Percentiles rank a stretch among this genome's conserved stretches.
Conservation (phyloP, 1,140 invertebrate species). For the Tetraneura akinire region DNA sequence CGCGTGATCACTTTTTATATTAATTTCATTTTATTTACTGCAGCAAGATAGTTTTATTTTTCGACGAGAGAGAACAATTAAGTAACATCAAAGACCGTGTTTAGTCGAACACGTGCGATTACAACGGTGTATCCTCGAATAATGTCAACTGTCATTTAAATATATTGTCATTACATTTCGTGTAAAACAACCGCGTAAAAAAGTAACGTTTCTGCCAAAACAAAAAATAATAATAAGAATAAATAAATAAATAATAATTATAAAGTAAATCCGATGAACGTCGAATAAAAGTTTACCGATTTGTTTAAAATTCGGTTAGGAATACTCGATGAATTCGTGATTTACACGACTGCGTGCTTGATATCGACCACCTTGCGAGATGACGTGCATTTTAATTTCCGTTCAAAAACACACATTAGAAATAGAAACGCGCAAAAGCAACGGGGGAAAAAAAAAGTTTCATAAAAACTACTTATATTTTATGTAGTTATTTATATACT, state of each 20-base stretch:
- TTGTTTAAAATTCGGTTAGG: not conserved
- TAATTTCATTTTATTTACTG: not conserved
- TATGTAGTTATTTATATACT: too few relatives aligned
- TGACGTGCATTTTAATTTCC: too few relatives aligned
- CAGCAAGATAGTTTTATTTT: not conserved
- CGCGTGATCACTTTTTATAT: too few relatives aligned
- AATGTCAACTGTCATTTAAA: conserved; percentile 25
- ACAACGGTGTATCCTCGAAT: not conserved
- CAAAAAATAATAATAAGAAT: not conserved
- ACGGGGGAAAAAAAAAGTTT: too few relatives aligned
- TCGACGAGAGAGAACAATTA: not conserved
- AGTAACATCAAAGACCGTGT: not conserved
- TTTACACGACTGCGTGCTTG: not conserved
- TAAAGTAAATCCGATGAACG: too few relatives aligned
- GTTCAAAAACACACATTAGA: too few relatives aligned
- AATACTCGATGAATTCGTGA: not conserved
- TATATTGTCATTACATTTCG: not conserved
- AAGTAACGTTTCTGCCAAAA: not conserved
- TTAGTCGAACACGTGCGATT: not conserved
- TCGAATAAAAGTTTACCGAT: not conserved
- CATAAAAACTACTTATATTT: too few relatives aligned
- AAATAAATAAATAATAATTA: not conserved
- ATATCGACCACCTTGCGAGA: too few relatives aligned
- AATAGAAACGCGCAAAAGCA: too few relatives aligned
- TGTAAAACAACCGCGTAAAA: not conserved